phyloP scores from a whole-genome alignment of 2,797 vertebrate genomes.

The Ctenochaetus hawaiiensis region DNA sequence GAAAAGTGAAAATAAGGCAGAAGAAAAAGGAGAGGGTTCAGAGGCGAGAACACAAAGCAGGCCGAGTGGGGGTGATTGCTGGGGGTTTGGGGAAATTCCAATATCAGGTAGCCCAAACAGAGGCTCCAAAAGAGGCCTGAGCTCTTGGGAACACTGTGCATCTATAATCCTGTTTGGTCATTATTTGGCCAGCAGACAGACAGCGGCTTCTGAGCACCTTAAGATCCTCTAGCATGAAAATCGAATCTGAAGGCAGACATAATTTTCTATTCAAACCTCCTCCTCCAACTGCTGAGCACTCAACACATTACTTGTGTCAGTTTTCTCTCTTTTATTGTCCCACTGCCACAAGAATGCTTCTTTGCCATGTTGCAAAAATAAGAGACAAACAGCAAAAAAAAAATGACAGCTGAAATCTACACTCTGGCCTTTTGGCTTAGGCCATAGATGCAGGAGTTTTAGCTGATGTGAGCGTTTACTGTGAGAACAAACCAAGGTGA shows the following conservation, averaged over 20 bases:
- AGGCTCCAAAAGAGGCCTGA: slow-evolving; percentile 48
- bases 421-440: background rate
- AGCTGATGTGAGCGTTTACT: background rate
- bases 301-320: slow-evolving; percentile 15
- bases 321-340: slow-evolving; percentile 17
- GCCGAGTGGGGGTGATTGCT: slow-evolving; percentile 44
- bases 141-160: slow-evolving; percentile 48
- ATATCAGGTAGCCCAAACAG: slow-evolving; percentile 64
- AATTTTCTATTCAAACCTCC: slow-evolving; percentile 26
- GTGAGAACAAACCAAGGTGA: slow-evolving; percentile 9
- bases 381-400: background rate
- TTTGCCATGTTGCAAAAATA: slow-evolving; percentile 5
- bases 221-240: slow-evolving; percentile 38
- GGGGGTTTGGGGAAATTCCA: slow-evolving; percentile 62
- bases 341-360: slow-evolving; percentile 1
- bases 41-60: slow-evolving; percentile 60
- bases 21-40: slow-evolving; percentile 42
- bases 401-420: slow-evolving; percentile 15
- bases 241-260: slow-evolving; percentile 43
- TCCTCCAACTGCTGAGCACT: slow-evolving; percentile 12
- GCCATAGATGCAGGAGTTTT: background rate
- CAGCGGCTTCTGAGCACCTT: slow-evolving; percentile 37
- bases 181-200: slow-evolving; percentile 55
- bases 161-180: slow-evolving; percentile 72
- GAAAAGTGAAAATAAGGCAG: slow-evolving; percentile 38